Evolutionary conservation across 1,140 invertebrate genomes (phyloP).

Genomic region (Mizuhopecten yessoensis): DNA sequence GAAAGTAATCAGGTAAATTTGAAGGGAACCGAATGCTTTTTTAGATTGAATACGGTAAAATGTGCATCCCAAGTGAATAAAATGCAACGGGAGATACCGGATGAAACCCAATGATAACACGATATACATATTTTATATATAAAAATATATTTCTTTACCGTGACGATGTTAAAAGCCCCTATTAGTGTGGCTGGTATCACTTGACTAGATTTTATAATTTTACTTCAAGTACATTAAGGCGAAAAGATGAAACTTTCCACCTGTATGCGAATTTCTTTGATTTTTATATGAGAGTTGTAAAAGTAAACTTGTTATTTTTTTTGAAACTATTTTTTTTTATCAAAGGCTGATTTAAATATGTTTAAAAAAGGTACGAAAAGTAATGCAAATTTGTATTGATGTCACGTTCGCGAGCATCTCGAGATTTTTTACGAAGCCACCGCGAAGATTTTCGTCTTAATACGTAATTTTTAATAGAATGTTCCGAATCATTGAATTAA

Average conservation of each 20-base stretch:
- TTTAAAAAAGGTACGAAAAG: not conserved
- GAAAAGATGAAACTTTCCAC: constrained; percentile 4
- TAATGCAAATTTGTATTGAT: not conserved
- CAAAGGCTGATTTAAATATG: not conserved
- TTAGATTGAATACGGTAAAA: too few species aligned
- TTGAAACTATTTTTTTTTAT: not conserved
- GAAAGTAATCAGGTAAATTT: too few species aligned
- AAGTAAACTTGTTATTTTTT: not conserved
- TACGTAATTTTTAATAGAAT: not conserved
- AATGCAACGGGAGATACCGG: too few species aligned
- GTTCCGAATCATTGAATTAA: not conserved
- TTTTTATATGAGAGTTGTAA: not conserved
- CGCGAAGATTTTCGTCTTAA: not conserved
- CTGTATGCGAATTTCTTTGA: constrained; percentile 32
- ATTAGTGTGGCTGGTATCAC: not conserved
- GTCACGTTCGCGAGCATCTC: not conserved
- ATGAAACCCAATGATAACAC: too few species aligned
- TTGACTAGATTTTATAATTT: not conserved
- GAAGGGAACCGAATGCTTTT: too few species aligned
- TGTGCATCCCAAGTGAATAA: too few species aligned
- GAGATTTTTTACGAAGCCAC: not conserved
- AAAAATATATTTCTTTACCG: not conserved
- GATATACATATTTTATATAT: too few species aligned
- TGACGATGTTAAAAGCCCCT: not conserved
- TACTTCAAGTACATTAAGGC: not conserved